These are phyloP conservation scores for Chironomus riparius DNA, from an alignment of 2,888 invertebrate species.

Conservation along the genomic window DNA sequence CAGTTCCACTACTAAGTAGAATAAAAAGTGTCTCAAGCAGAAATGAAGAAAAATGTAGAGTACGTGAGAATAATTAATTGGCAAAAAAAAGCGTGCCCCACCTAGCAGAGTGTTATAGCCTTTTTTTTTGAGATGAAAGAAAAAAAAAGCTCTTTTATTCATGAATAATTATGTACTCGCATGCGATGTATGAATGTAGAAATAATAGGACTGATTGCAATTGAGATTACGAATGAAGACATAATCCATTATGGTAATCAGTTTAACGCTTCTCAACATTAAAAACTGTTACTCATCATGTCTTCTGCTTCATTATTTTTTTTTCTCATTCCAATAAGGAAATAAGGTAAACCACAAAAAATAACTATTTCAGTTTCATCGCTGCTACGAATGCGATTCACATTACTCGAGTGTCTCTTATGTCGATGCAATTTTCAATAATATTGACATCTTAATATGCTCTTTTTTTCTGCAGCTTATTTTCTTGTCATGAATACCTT, in stretches of 20 bases:
- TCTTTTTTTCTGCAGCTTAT: neutral
- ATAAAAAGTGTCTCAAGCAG: too few relatives aligned
- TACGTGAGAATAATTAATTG: neutral
- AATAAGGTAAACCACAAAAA: neutral
- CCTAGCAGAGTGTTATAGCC: neutral
- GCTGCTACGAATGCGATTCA: neutral
- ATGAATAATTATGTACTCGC: neutral
- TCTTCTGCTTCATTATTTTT: neutral
- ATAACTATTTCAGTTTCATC: too few relatives aligned
- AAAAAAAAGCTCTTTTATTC: neutral
- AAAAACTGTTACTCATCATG: neutral
- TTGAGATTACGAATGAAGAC: neutral
- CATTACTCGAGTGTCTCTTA: neutral
- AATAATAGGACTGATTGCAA: neutral
- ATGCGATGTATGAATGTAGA: neutral
- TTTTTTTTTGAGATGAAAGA: neutral
- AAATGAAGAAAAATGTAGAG: neutral
- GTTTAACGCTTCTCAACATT: too few relatives aligned
- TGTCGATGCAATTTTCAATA: neutral
- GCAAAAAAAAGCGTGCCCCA: neutral
- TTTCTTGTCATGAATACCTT: neutral
- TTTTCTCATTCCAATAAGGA: neutral
- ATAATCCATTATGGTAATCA: neutral
- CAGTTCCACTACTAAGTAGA: too few relatives aligned
- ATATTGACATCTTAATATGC: neutral